Evolutionary conservation across 1,140 invertebrate genomes (phyloP).

Genomic region (Drosophila truncata): DNA sequence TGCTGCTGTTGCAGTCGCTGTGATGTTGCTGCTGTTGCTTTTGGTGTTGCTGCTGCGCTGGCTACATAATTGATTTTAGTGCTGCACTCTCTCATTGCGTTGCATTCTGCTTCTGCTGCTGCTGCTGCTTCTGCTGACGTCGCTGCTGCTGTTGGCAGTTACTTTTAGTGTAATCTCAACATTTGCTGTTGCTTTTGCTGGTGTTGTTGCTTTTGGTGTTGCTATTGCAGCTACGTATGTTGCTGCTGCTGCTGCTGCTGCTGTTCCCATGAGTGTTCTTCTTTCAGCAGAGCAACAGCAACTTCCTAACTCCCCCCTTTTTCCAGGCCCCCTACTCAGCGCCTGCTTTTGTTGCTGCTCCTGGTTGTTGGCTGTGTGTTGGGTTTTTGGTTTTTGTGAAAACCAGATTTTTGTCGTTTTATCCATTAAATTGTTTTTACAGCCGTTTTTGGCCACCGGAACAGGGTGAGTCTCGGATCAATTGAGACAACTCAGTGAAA

Average conservation of each 20-base stretch:
- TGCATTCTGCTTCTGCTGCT: slow-evolving; percentile 34
- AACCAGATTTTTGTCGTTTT: slow-evolving; percentile 83
- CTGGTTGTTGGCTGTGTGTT: slow-evolving; percentile 42
- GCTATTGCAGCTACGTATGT: slow-evolving; percentile 40
- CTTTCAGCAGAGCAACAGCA: slow-evolving; percentile 56
- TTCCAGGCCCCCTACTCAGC: slow-evolving; percentile 41
- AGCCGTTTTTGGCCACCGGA: slow-evolving; percentile 68
- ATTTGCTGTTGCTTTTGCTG: slow-evolving; percentile 61
- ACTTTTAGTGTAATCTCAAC: slow-evolving; percentile 81
- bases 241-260: slow-evolving; percentile 41
- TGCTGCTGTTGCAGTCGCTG: slow-evolving; percentile 45
- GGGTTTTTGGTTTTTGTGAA: slow-evolving; percentile 75
- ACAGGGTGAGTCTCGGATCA: slow-evolving; percentile 55
- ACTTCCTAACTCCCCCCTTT: slow-evolving; percentile 49
- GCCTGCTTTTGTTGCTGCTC: slow-evolving; percentile 46
- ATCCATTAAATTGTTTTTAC: slow-evolving; percentile 84
- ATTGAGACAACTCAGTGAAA: neutral
- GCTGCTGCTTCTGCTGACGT: slow-evolving; percentile 34
- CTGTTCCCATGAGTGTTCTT: slow-evolving; percentile 59
- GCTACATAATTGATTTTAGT: slow-evolving; percentile 84
- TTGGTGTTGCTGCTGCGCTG: slow-evolving; percentile 55
- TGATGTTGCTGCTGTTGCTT: slow-evolving; percentile 40
- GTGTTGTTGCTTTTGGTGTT: slow-evolving; percentile 23
- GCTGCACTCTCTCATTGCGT: slow-evolving; percentile 69
- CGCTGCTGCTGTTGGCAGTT: slow-evolving; percentile 61